Percentiles rank a stretch among this genome's conserved stretches.
Conservation (phyloP, 2,888 invertebrate genomes). For the Heliconius erato region DNA sequence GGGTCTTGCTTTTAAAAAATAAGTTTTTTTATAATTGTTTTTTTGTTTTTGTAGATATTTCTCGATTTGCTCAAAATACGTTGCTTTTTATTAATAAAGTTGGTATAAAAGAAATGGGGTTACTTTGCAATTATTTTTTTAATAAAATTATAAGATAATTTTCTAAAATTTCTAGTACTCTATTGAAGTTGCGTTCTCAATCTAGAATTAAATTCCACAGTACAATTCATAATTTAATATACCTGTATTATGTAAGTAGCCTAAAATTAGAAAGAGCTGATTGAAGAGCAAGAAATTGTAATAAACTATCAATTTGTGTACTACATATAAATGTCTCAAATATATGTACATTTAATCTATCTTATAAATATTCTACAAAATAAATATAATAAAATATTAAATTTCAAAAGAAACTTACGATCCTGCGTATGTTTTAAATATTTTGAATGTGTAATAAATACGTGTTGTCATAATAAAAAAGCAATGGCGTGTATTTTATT, state of each 20-base stretch:
- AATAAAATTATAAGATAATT: not conserved
- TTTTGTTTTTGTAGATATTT: not conserved
- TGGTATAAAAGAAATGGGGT: not conserved
- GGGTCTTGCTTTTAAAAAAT: not conserved
- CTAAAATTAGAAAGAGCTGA: not conserved
- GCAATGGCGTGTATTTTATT: slow-evolving; percentile 22
- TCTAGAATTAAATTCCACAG: not conserved
- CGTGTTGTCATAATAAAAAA: slow-evolving; percentile 22
- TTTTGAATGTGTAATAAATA: slow-evolving; percentile 26
- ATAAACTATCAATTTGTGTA: too few species aligned
- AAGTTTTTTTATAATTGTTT: not conserved
- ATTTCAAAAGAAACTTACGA: not conserved
- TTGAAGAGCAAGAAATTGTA: not conserved
- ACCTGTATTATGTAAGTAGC: not conserved
- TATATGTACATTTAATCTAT: too few species aligned
- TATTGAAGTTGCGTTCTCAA: not conserved
- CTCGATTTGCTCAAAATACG: not conserved
- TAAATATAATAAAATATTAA: not conserved
- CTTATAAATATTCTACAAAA: too few species aligned
- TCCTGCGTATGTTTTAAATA: slow-evolving; percentile 20
- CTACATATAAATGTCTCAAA: too few species aligned
- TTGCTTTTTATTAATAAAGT: not conserved
- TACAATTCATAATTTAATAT: not conserved
- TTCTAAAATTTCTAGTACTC: not conserved
- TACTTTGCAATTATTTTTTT: not conserved